phyloP scores from a whole-genome alignment of 2,888 invertebrate species.

The Drosophila infuscata region DNA sequence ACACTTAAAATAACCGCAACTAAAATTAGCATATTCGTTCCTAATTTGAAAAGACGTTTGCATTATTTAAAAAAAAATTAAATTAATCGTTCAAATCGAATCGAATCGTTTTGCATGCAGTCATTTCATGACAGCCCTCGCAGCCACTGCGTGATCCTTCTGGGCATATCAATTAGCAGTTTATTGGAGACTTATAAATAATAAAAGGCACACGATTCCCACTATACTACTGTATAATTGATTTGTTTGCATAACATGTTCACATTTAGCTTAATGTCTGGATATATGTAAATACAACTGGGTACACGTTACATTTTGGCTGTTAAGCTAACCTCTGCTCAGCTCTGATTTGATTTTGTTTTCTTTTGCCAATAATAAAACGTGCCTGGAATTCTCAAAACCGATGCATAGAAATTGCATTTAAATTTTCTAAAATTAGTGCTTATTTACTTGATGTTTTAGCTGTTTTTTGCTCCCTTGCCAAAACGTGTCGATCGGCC shows the following conservation, averaged over 20 bases:
- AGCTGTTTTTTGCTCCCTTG: slow-evolving; percentile 20
- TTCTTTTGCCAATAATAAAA: slow-evolving; percentile 6
- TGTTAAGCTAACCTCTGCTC: neutral
- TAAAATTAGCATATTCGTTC: slow-evolving; percentile 14
- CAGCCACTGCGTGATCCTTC: slow-evolving; percentile 43
- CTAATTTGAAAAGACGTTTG: neutral
- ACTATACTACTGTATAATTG: slow-evolving; percentile 33
- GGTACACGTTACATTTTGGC: slow-evolving; percentile 27
- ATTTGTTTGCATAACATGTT: slow-evolving; percentile 50
- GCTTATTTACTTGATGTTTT: slow-evolving; percentile 17
- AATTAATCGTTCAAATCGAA: slow-evolving; percentile 9
- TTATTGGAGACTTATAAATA: slow-evolving; percentile 23
- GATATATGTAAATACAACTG: slow-evolving; percentile 17
- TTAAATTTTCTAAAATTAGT: slow-evolving; percentile 9
- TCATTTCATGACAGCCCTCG: slow-evolving; percentile 31
- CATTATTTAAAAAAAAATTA: slow-evolving; percentile 23
- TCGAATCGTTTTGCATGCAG: slow-evolving; percentile 41
- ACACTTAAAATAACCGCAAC: neutral
- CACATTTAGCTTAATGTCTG: neutral
- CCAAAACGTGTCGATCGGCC: slow-evolving; percentile 48
- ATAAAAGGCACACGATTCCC: slow-evolving; percentile 37
- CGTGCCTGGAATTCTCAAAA: slow-evolving; percentile 18
- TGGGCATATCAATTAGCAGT: slow-evolving; percentile 43
- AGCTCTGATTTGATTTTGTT: neutral
- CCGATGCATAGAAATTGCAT: slow-evolving; percentile 22